Evolutionary conservation across 2,113 vertebrate species (phyloP).

Genomic region (Microtus oregoni): DNA sequence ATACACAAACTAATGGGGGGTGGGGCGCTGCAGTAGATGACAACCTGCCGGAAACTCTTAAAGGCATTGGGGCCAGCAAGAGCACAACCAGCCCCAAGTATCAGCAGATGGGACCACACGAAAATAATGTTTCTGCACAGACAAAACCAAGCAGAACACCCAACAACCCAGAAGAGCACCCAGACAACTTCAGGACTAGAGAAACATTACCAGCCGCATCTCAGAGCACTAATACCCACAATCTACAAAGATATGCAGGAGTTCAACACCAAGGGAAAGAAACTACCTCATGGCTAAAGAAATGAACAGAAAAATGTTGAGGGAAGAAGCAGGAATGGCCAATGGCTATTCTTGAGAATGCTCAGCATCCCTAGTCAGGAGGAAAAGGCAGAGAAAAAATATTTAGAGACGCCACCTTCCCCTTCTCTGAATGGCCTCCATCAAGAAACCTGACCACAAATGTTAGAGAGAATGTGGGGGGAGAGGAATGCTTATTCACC

Average conservation of each 20-base stretch:
- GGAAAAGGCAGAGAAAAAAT: background rate
- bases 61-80: background rate
- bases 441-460: background rate
- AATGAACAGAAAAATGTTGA: background rate
- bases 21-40: background rate
- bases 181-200: background rate
- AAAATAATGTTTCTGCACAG: background rate
- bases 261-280: background rate
- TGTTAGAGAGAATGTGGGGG: no score
- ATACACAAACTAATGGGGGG: background rate
- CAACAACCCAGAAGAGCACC: background rate
- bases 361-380: background rate
- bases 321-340: background rate
- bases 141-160: background rate
- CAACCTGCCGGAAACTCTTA: background rate
- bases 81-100: background rate
- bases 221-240: background rate
- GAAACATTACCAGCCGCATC: background rate
- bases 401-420: background rate
- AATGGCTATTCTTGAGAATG: background rate
- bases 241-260: background rate
- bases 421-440: background rate
- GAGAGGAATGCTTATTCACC: background rate
- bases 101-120: background rate
- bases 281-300: background rate